These are phyloP conservation scores for Meleagris gallopavo DNA, from an alignment of 2,113 vertebrate species.

Conservation along the genomic window DNA sequence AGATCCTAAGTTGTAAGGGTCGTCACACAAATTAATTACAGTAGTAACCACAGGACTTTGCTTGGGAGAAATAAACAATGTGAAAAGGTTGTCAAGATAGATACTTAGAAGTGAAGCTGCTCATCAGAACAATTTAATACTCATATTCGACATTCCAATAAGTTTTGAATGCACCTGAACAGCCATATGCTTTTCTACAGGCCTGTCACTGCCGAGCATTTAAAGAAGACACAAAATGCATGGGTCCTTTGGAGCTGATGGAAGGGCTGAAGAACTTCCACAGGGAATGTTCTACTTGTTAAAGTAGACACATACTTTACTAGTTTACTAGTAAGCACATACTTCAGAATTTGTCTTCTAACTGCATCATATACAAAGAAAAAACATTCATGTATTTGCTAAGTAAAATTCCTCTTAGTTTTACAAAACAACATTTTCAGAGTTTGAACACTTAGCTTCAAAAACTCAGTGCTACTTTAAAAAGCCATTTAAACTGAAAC, in stretches of 20 bases:
- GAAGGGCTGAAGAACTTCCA: neutral
- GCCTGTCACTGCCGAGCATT: neutral
- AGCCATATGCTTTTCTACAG: neutral
- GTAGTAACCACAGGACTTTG: neutral
- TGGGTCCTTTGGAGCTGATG: neutral
- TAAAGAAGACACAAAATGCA: neutral
- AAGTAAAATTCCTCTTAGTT: neutral
- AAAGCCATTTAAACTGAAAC: neutral
- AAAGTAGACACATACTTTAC: neutral
- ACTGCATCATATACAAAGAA: neutral
- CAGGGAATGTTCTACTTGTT: neutral
- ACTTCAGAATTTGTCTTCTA: neutral
- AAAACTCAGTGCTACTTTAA: neutral
- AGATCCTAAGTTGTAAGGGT: neutral
- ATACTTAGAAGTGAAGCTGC: neutral
- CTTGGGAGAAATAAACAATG: neutral
- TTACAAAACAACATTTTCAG: neutral
- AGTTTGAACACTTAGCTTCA: neutral
- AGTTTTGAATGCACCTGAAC: neutral
- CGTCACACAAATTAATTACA: neutral
- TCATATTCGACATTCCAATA: neutral
- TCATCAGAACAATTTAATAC: neutral
- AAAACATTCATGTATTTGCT: neutral
- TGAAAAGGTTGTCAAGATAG: neutral
- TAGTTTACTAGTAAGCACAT: neutral